Evolutionary conservation across 1,140 invertebrate species (phyloP), one percentile per base, ranked within the genome.

Genomic region (Musca domestica): DNA sequence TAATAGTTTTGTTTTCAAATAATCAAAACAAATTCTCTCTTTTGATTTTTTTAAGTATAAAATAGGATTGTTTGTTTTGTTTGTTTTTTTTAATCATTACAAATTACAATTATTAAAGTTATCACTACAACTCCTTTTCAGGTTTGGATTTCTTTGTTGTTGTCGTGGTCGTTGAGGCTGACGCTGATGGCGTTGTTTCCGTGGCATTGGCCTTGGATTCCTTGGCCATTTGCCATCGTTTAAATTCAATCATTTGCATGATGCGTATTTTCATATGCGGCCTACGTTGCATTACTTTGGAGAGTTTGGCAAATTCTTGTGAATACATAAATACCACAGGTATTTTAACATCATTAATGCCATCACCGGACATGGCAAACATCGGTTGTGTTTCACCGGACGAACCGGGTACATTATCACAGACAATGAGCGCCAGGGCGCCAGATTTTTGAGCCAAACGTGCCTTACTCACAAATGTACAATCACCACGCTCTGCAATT

Each of bases 321-420:
- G 86, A 87, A 80, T 95, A 98, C 10, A 98, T 84, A 80, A 98
- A 98, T 0, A 97, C 91, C 15, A 95, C 86, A 0, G 96, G 95
- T 76, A 98, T 98, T 58, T 83, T 87, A 1, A 98, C 90, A 79
- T 98, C 93, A 75, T 93, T 89, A 9, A 85, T 88, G 0, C 94
- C 95, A 84, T 97, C 95, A 2, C 95, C 95, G 10, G 94, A 96
- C 96, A 99, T 98, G 2, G 94, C 93, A 84, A 98, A 98, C 83
- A 96, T 88, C 0, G 92, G 89, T 1, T 91, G 90, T 20, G 84
- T 88, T 20, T 88, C 84, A 17, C 89, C 86, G 54, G 88, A 90
- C 19, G 91, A 91, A 22, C 88, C 90, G 17, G 87, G 83, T 34
- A 89, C 87, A 82, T 97, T 96, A 83, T 98, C 96, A 76, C 78